phyloP scores from a whole-genome alignment of 2,888 invertebrate genomes.

The Hedychridium roseum region DNA sequence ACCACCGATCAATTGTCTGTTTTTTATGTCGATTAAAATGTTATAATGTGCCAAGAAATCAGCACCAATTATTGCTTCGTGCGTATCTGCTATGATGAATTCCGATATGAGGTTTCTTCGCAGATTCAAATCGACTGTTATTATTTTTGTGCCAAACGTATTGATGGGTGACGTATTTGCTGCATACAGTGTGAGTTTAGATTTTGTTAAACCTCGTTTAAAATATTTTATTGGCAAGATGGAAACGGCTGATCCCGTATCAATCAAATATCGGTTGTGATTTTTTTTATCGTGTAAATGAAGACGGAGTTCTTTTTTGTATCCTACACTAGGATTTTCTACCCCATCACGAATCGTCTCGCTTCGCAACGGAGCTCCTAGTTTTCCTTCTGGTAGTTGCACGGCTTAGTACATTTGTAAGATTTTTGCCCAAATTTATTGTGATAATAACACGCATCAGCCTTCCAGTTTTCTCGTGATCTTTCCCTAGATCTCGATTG shows the following conservation, averaged over 20 bases:
- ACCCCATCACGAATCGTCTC: slow-evolving; percentile 12
- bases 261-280: slow-evolving; percentile 14
- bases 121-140: slow-evolving; percentile 21
- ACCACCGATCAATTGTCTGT: slow-evolving; percentile 15
- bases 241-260: slow-evolving; percentile 24
- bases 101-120: slow-evolving; percentile 18
- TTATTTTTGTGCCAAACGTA: slow-evolving; percentile 10
- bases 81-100: slow-evolving; percentile 21
- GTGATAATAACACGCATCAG: background rate
- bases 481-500: background rate
- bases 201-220: background rate
- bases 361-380: slow-evolving; percentile 8
- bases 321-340: background rate
- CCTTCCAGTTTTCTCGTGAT: background rate
- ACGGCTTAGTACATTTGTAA: background rate
- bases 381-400: slow-evolving; percentile 14
- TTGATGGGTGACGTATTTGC: slow-evolving; percentile 18
- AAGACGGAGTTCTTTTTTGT: slow-evolving; percentile 8
- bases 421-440: background rate
- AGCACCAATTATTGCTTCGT: slow-evolving; percentile 16
- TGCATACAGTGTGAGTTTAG: slow-evolving; percentile 14
- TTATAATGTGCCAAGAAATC: slow-evolving; percentile 17
- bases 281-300: slow-evolving; percentile 14
- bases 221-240: slow-evolving; percentile 14
- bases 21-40: slow-evolving; percentile 16